Percentiles rank a stretch among this genome's conserved stretches.
phyloP scores from a whole-genome alignment of 1,140 invertebrate genomes.

The Sminthurides bifidus region DNA sequence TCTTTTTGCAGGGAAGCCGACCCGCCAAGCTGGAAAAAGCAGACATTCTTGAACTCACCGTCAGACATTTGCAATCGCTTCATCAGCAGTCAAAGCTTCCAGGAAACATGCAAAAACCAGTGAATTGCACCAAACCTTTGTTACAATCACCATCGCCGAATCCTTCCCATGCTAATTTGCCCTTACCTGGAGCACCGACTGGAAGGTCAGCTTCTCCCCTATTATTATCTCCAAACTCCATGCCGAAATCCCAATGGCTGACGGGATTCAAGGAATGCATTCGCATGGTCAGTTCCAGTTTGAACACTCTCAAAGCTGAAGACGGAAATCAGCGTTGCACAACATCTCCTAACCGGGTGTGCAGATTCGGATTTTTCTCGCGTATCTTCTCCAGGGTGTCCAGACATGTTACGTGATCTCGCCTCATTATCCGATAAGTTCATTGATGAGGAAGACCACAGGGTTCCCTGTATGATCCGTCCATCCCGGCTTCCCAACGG shows the following conservation, averaged over 20 bases:
- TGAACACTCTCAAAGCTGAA: constrained; percentile 5
- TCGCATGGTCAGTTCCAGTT: constrained; percentile 13
- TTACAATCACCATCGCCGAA: neutral
- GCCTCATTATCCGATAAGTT: neutral
- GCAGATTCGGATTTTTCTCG: too few species aligned
- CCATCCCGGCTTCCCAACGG: constrained; percentile 27
- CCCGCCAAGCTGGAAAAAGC: constrained; percentile 83
- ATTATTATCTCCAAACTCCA: neutral
- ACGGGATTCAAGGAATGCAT: constrained; percentile 25
- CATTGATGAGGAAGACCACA: neutral
- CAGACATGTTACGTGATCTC: neutral
- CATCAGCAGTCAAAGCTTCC: constrained; percentile 29
- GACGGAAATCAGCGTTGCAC: neutral
- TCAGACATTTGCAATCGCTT: constrained; percentile 44
- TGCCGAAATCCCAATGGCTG: constrained; percentile 7
- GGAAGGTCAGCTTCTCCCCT: neutral
- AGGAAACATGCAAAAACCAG: neutral
- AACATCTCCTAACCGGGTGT: neutral
- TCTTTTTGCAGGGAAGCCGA: constrained; percentile 34
- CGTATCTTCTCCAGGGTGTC: too few species aligned
- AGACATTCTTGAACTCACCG: constrained; percentile 75
- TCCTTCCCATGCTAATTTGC: neutral
- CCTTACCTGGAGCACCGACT: neutral
- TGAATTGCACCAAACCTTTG: constrained; percentile 6
- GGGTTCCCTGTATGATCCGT: neutral